Evolutionary conservation across 2,113 vertebrate species (phyloP), one percentile per base, ranked within the genome.

Genomic region (Neogobius melanostomus): DNA sequence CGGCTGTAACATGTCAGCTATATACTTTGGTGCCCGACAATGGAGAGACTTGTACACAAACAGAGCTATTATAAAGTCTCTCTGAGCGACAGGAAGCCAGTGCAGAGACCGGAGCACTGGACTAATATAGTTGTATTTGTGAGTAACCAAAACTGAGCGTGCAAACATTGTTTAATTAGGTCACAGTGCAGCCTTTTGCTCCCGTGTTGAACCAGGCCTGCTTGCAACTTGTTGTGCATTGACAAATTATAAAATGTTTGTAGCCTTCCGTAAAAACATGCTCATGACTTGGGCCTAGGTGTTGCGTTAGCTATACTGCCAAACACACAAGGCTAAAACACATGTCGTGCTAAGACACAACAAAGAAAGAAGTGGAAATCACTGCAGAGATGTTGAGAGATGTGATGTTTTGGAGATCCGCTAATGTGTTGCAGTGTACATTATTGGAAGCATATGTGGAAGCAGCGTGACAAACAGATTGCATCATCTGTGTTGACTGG

Each of bases 361-460:
- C 59, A 61, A 56, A 61, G 14, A 44, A 44, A 42, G 45, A 8
- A n/a, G 16, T 61, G 59, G 9, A 61, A 61, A 61, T 43, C 6
- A 14, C n/a, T 64, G 15, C 43, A 64, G 8, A 47, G 45, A 64
- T 64, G 43, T 64, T 44, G 47, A 64, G 8, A 47, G 45, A 64
- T 64, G 43, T 64, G 61, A 64, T 48, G 16, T 16, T 48, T 48
- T 48, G 45, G 61, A 47, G n/a, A 47, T 44, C 17, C 43, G 44
- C 21, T 61, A 61, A 56, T 49, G 1, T 59, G 73, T 60, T 68
- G 51, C 42, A n/a, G 5, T 6, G 44, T 17, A 64, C 61, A 14
- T 72, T 51, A 74, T 77, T 44, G 59, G 16, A 51, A 80, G 11
- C 16, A 74, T 71, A 57, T 80, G 69, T 73, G 71, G 52, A 72